phyloP scores from a whole-genome alignment of 1,140 invertebrate species.

The Catajapyx aquilonaris region DNA sequence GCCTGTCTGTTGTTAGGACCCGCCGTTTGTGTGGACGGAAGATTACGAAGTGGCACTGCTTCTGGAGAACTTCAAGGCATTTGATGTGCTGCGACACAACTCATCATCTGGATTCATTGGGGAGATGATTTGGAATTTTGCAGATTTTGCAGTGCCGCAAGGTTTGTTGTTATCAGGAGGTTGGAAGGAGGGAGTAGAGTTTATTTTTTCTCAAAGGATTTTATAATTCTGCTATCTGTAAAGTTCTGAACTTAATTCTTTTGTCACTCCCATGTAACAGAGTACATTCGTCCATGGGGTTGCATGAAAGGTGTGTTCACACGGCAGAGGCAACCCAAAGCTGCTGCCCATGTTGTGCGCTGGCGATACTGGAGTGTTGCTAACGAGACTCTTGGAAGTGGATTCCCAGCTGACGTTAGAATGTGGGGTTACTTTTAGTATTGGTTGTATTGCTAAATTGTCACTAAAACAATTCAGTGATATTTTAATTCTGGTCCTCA shows the following conservation, averaged over 20 bases:
- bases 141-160: conserved; percentile 39
- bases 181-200: too few species aligned
- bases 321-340: conserved; percentile 35
- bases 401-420: too few species aligned
- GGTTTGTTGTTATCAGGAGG: too few species aligned
- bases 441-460: too few species aligned
- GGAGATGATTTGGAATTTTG: conserved; percentile 55
- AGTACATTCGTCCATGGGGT: conserved; percentile 29
- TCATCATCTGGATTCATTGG: conserved; percentile 26
- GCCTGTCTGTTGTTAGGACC: conserved; percentile 19
- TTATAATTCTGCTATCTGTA: not conserved
- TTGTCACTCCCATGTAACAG: conserved; percentile 15
- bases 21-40: conserved; percentile 35
- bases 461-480: too few species aligned
- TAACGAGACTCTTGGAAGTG: conserved; percentile 3
- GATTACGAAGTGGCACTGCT: conserved; percentile 37
- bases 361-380: conserved; percentile 18
- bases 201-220: not conserved
- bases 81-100: conserved; percentile 26
- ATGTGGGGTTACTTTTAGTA: too few species aligned
- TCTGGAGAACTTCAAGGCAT: conserved; percentile 29
- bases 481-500: too few species aligned
- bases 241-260: not conserved
- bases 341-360: conserved; percentile 28
- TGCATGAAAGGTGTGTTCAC: conserved; percentile 44